Percentiles rank a stretch among this genome's conserved stretches.
Evolutionary conservation across 2,113 vertebrate genomes (phyloP).

Genomic region (Lichenostomus cassidix): DNA sequence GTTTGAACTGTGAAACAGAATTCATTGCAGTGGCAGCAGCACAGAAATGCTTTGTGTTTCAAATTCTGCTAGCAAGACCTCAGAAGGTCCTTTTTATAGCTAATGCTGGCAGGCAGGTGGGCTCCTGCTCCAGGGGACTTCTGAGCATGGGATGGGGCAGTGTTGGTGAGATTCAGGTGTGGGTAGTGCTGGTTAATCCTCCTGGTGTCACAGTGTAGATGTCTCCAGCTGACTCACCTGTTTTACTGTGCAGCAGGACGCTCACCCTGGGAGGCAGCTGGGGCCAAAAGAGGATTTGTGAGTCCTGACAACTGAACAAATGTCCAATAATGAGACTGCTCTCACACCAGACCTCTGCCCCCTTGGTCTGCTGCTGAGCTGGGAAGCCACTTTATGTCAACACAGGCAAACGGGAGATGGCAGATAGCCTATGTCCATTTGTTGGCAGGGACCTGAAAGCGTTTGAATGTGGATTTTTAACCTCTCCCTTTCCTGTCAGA

Average conservation of each 20-base stretch:
- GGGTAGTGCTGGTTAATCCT: not conserved
- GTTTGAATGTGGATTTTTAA: not conserved
- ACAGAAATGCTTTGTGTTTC: not conserved
- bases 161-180: fast-evolving
- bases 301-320: not conserved
- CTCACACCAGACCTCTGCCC: not conserved
- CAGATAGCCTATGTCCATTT: not conserved
- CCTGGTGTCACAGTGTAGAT: not conserved
- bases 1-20: not conserved
- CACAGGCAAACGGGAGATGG: not conserved
- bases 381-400: not conserved
- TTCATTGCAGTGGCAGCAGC: not conserved
- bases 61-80: not conserved
- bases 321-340: not conserved
- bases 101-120: not conserved
- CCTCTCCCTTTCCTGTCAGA: slow-evolving; percentile 7
- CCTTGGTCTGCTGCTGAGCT: not conserved
- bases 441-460: not conserved
- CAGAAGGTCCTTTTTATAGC: not conserved
- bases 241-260: fast-evolving
- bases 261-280: not conserved
- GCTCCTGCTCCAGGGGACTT: not conserved
- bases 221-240: not conserved
- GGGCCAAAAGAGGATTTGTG: not conserved
- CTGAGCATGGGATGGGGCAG: not conserved